A percentile compares a stretch with the other conserved stretches of the same genome.
Conservation (phyloP, 1,140 invertebrate genomes). For the Drosophila pseudoananassae region DNA sequence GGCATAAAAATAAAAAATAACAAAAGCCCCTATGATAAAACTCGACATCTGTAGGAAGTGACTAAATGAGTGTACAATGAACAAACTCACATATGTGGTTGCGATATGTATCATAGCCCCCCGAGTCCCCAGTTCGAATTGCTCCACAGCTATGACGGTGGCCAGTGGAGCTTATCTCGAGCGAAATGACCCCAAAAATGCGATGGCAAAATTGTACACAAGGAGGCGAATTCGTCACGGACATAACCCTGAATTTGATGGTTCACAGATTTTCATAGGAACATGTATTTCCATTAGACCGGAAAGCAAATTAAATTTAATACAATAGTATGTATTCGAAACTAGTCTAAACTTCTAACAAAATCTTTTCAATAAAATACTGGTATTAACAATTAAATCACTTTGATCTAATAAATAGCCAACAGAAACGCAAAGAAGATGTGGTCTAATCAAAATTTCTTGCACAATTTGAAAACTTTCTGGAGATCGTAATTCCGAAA, state of each 20-base stretch:
- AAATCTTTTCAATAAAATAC: no score
- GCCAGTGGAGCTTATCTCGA: constrained; percentile 62
- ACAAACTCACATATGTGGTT: constrained; percentile 3
- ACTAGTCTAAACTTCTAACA: neutral
- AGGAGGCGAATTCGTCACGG: constrained; percentile 33
- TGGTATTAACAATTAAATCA: neutral
- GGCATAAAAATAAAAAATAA: constrained; percentile 27
- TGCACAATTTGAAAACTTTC: constrained; percentile 29
- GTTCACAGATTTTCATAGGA: constrained; percentile 31
- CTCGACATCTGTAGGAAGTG: constrained; percentile 68
- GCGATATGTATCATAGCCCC: constrained; percentile 14
- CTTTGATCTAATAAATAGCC: neutral
- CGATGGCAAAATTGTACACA: constrained; percentile 22
- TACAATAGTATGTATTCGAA: no score
- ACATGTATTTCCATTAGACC: neutral
- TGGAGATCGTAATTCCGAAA: constrained; percentile 37
- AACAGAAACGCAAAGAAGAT: neutral
- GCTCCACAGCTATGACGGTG: constrained; percentile 22
- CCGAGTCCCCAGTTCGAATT: constrained; percentile 14
- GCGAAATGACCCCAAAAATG: constrained; percentile 42
- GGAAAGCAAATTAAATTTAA: neutral
- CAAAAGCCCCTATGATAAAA: constrained; percentile 42
- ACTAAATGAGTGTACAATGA: constrained; percentile 21
- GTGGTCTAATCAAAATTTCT: constrained; percentile 6
- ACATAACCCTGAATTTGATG: constrained; percentile 33